Evolutionary conservation across 2,113 vertebrate species (phyloP), one percentile per base, ranked within the genome.

Genomic region (Epinephelus cyanopodus): DNA sequence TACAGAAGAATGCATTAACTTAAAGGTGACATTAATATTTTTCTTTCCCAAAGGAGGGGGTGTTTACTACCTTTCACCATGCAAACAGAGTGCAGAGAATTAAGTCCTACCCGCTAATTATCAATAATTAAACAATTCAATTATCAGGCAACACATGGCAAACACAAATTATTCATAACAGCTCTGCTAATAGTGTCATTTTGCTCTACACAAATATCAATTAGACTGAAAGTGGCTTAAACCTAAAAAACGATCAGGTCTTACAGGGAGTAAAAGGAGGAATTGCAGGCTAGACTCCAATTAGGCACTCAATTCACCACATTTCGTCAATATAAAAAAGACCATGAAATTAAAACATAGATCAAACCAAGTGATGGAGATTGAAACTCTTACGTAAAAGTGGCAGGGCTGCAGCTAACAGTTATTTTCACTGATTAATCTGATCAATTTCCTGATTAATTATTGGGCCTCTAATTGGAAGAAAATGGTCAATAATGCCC

Each of bases 71-170:
- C 5, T 70, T 74, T 37, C 39, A 52, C 21, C 27, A 8, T 7
- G 27, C 19, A 67, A 33, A 78, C 62, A 19, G 25, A 27, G 11
- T 50, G 75, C 19, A 72, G 66, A 11, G 58, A 61, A 62, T 58
- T 4, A 6, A 70, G 45, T 53, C 68, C 21, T 8, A n/a, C 11
- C 47, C 11, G 5, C 21, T 29, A 39, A 74, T 73, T 19, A 79
- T 86, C 45, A 64, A 74, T 79, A 79, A 71, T 72, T 54, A 33
- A 74, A 48, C 47, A 77, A 48, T 39, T 23, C n/a, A 68, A 77
- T 73, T 60, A 76, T 54, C 33, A 29, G 53, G 25, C 25, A 74
- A 63, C 67, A 61, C 17, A 42, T 56, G 54, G 37, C 17, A 19
- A 60, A 66, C 64, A 57, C 48, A 62, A 50, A 78, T 64, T 63